Percentiles rank a stretch among this genome's conserved stretches.
These are phyloP conservation scores for Coremacera marginata DNA, from an alignment of 2,888 invertebrate genomes.

Conservation along the genomic window DNA sequence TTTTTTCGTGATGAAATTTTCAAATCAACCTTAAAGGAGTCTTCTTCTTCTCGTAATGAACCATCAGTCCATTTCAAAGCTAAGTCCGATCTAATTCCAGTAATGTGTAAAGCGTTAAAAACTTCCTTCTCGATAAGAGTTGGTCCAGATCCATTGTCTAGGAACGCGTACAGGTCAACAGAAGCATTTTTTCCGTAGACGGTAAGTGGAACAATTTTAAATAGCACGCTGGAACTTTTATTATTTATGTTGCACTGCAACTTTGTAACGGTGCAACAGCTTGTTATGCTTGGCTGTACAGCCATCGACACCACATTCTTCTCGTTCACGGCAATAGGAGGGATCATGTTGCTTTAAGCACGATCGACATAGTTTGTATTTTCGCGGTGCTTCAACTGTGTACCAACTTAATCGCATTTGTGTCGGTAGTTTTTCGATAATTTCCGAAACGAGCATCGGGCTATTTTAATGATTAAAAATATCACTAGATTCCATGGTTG, in stretches of 20 bases:
- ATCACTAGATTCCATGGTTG: conserved; percentile 26
- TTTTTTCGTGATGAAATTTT: neutral
- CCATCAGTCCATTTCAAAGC: conserved; percentile 42
- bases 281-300: neutral
- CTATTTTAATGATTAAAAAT: conserved; percentile 21
- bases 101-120: conserved; percentile 11
- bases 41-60: conserved; percentile 11
- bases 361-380: conserved; percentile 22
- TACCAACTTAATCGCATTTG: conserved; percentile 35
- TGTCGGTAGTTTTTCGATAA: conserved; percentile 9
- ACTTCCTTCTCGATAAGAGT: conserved; percentile 39
- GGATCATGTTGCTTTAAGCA: conserved; percentile 26
- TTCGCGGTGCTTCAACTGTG: neutral
- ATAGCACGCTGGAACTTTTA: conserved; percentile 17
- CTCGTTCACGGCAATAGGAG: conserved; percentile 23
- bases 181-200: neutral
- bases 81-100: conserved; percentile 34
- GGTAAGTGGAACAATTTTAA: conserved; percentile 25
- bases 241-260: neutral
- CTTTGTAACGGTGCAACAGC: neutral
- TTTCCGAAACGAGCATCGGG: neutral
- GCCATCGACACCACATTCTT: neutral
- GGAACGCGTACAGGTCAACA: conserved; percentile 36
- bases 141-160: conserved; percentile 37
- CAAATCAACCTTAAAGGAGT: conserved; percentile 19